Base-by-base conservation (phyloP, 2,797 vertebrate genomes). In the Danionella dracula region DNA sequence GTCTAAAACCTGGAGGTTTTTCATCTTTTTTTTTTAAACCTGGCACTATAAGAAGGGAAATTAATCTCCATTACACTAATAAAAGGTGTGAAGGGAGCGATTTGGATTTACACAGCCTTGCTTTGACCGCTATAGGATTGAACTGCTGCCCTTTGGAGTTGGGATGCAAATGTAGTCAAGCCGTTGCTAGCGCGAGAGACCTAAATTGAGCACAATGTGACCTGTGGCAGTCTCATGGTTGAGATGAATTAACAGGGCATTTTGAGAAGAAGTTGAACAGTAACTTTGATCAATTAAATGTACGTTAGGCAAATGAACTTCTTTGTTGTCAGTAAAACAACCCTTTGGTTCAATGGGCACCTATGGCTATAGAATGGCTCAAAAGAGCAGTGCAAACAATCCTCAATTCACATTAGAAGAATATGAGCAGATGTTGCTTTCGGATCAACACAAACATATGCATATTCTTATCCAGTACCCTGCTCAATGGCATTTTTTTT, bases 11-110 rank as follows among this genome's bases (percentile, higher is more conserved):
- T 1, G 76, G 79, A 79, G 87, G 85, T 38, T 51, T 65, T 55
- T 84, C 66, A 84, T 87, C 86, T 86, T 79, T 75, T 80, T 77
- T 41, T 41, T 75, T 74, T 23, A 72, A 77, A 78, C 81, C 87
- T 86, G 85, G 88, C 83, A 82, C 81, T 75, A 79, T 81, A 79
- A 82, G 83, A 82, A 84, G 81, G 84, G 4, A 11, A 66, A 57
- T 66, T 49, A 87, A 88, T 83, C 85, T 84, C 83, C 86, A 86
- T 86, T 89, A 87, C 81, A 70, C 79, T 82, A 84, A 85, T 86
- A 81, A 89, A 85, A 85, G 82, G 62, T 60, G 32, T 41, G 68
- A 35, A 15, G 42, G 19, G 65, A 53, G 74, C 37, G 56, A 21
- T 66, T 10, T 35, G 27, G 50, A 82, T 86, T 88, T 85, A 83